Percentiles rank a stretch among this genome's conserved stretches.
phyloP scores from a whole-genome alignment of 2,797 vertebrate genomes.

The Argya squamiceps region DNA sequence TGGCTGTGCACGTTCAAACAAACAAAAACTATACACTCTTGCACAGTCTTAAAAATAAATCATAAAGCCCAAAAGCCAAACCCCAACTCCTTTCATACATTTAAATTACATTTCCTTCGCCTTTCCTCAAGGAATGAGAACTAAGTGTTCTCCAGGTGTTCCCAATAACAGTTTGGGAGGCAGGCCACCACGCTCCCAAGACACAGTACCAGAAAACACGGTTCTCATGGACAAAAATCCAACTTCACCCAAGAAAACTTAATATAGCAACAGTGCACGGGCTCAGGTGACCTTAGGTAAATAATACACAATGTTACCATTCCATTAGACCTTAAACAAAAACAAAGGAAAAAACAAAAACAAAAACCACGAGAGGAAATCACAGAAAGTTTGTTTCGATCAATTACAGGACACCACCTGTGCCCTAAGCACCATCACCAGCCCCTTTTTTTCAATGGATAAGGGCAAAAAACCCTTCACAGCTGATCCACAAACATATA shows the following conservation, averaged over 20 bases:
- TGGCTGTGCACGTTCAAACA: background rate
- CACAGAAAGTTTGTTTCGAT: background rate
- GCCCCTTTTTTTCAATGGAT: background rate
- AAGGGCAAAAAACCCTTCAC: background rate
- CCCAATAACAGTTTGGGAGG: conserved; percentile 48
- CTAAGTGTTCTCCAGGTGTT: conserved; percentile 55
- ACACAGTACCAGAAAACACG: background rate
- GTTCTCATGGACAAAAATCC: conserved; percentile 41
- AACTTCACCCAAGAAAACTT: conserved; percentile 3
- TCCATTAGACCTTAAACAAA: background rate
- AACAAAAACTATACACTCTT: background rate
- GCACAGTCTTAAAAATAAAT: background rate
- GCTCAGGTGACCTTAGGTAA: background rate
- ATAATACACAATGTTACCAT: background rate
- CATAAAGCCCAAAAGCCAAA: background rate
- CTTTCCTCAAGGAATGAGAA: background rate
- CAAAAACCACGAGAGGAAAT: background rate
- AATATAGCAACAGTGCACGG: background rate
- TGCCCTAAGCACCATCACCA: background rate
- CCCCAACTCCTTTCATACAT: background rate
- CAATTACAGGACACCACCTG: background rate
- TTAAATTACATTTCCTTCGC: background rate
- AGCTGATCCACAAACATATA: background rate
- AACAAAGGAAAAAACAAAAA: background rate
- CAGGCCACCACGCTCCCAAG: conserved; percentile 36